Percentiles rank a stretch among this genome's conserved stretches.
Evolutionary conservation across 1,140 invertebrate genomes (phyloP).

Genomic region (Metaphire vulgaris): DNA sequence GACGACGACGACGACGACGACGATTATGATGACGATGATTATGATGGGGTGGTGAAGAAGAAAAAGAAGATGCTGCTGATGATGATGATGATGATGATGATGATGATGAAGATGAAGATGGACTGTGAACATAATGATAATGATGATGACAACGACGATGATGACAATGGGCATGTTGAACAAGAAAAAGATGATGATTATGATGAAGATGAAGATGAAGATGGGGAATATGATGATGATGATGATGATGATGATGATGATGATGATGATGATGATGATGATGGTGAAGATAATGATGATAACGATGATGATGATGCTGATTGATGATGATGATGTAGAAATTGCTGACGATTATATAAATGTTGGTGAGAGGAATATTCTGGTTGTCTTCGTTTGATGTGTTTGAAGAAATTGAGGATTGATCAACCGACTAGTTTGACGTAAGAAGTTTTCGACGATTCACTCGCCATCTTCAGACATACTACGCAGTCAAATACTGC

Average conservation of each 20-base stretch:
- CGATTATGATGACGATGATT: not conserved
- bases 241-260: not conserved
- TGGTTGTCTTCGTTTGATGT: too few species aligned
- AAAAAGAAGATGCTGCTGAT: not conserved
- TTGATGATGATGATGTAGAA: not conserved
- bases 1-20: slow-evolving; percentile 1
- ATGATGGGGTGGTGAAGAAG: too few species aligned
- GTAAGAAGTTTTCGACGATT: too few species aligned
- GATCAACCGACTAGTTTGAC: too few species aligned
- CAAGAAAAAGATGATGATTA: not conserved
- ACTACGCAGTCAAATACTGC: too few species aligned
- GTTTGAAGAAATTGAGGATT: too few species aligned
- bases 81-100: slow-evolving; percentile 2
- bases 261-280: slow-evolving; percentile 2
- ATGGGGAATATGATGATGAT: not conserved
- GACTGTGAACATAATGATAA: not conserved
- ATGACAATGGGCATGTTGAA: not conserved
- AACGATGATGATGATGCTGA: not conserved
- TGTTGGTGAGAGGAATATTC: too few species aligned
- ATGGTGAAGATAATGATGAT: not conserved
- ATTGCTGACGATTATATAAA: not conserved
- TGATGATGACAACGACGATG: not conserved
- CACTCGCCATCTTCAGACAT: too few species aligned
- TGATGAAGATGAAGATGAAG: not conserved
- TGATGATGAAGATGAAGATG: not conserved